A percentile compares a stretch with the other conserved stretches of the same genome.
phyloP scores from a whole-genome alignment of 2,797 vertebrate species.

The Chrysolophus pictus region DNA sequence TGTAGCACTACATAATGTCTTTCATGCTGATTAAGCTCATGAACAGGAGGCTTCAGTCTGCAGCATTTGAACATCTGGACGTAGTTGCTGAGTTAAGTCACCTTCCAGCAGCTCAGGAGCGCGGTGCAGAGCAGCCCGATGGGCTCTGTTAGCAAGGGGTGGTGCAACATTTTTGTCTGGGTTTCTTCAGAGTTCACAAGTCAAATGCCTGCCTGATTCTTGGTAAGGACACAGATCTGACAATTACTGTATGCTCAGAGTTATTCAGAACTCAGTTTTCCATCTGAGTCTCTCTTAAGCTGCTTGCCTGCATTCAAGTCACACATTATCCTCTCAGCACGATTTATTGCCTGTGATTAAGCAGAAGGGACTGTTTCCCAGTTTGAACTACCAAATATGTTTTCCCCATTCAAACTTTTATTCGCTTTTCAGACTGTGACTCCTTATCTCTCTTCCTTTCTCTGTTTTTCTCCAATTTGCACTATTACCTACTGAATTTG shows the following conservation, averaged over 20 bases:
- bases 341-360: neutral
- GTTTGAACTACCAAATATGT: neutral
- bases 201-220: neutral
- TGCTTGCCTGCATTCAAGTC: neutral
- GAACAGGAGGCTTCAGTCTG: neutral
- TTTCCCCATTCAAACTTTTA: neutral
- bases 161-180: neutral
- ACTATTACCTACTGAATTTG: neutral
- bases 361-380: neutral
- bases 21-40: neutral
- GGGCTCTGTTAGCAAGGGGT: neutral
- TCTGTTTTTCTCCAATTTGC: neutral
- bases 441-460: neutral
- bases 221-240: neutral
- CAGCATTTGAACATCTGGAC: neutral
- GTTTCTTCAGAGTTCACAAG: neutral
- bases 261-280: neutral
- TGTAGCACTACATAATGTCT: neutral
- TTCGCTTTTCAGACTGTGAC: neutral
- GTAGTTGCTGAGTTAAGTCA: neutral
- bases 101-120: neutral
- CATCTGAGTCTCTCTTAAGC: neutral
- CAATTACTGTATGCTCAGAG: neutral
- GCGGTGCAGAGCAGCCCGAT: neutral
- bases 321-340: neutral